phyloP scores from a whole-genome alignment of 2,113 vertebrate genomes.

The Mesitornis unicolor region DNA sequence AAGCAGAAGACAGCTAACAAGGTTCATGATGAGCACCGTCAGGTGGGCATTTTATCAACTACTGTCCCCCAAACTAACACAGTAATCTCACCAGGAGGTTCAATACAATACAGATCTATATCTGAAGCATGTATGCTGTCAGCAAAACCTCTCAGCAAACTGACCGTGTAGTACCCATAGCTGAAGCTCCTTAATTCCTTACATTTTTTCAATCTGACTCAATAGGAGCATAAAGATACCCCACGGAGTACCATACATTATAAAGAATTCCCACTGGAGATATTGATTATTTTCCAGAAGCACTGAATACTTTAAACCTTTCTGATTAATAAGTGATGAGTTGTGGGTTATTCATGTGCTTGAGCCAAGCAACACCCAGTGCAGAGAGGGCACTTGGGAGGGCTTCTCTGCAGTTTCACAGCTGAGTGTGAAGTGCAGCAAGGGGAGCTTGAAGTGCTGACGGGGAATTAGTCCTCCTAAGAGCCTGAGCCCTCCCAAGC shows the following conservation, averaged over 20 bases:
- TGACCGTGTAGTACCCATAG: neutral
- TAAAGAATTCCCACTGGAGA: constrained; percentile 11
- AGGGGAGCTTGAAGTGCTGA: neutral
- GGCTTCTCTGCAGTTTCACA: neutral
- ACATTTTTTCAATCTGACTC: neutral
- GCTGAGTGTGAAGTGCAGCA: neutral
- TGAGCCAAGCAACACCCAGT: neutral
- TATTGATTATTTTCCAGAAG: constrained; percentile 18
- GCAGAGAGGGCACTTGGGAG: neutral
- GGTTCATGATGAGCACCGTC: neutral
- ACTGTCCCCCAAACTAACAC: neutral
- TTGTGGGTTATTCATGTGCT: constrained; percentile 9
- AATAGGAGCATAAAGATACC: neutral
- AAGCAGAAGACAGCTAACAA: neutral
- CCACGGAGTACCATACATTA: neutral
- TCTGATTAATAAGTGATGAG: constrained; percentile 62
- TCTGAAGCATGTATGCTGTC: neutral
- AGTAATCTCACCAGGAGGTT: neutral
- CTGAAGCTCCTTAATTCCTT: neutral
- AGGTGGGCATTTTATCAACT: neutral
- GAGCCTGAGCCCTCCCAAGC: neutral
- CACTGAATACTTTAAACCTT: constrained; percentile 15
- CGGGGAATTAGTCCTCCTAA: neutral
- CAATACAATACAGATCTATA: neutral
- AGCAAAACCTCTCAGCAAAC: neutral